Conservation (phyloP, 2,888 invertebrate genomes). For the Coenonympha arcania region DNA sequence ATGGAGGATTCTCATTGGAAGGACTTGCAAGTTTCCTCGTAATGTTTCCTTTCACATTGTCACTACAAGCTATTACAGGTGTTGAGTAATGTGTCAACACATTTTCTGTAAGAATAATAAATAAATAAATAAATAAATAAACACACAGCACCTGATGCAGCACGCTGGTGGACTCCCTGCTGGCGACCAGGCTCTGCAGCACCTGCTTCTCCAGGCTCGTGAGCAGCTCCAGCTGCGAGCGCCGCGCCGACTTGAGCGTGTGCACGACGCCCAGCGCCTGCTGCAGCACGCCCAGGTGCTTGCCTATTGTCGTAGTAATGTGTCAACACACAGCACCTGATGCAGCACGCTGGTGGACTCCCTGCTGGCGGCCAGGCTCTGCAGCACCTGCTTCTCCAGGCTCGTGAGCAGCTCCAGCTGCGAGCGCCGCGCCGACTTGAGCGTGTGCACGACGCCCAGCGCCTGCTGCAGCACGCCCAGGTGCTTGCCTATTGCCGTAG, state of each 20-base stretch:
- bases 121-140: no score
- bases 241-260: constrained; percentile 72
- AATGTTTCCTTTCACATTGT: no score
- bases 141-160: constrained; percentile 66
- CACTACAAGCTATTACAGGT: no score
- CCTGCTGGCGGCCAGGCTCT: constrained; percentile 69
- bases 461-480: constrained; percentile 61
- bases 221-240: constrained; percentile 72
- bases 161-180: constrained; percentile 73
- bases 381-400: constrained; percentile 76
- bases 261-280: constrained; percentile 71
- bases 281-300: constrained; percentile 58
- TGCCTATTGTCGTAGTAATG: constrained; percentile 56
- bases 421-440: constrained; percentile 71
- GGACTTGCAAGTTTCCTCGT: no score
- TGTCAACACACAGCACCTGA: no score
- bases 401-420: constrained; percentile 75
- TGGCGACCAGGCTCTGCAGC: constrained; percentile 70
- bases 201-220: constrained; percentile 77
- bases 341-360: constrained; percentile 73
- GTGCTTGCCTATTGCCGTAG: constrained; percentile 55
- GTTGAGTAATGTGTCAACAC: no score
- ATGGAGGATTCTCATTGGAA: no score
- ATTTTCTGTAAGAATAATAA: no score
- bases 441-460: constrained; percentile 70